A percentile compares a stretch with the other conserved stretches of the same genome.
phyloP scores from a whole-genome alignment of 2,113 vertebrate genomes.

The Stomatorhinus ivindoensis region DNA sequence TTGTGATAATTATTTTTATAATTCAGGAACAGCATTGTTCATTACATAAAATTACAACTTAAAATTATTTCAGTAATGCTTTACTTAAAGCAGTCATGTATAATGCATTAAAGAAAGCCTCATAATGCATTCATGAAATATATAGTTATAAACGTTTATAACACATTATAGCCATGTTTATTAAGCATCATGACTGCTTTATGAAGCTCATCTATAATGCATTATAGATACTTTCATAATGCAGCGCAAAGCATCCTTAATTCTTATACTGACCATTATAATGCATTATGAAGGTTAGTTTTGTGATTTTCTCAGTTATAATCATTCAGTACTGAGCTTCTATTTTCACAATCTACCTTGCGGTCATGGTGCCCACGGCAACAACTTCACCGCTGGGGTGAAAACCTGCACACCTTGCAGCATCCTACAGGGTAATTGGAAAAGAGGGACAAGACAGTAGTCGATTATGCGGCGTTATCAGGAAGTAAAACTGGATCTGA shows the following conservation, averaged over 20 bases:
- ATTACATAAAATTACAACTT: no score
- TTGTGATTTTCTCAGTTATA: background rate
- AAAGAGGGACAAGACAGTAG: background rate
- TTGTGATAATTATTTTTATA: background rate
- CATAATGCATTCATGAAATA: no score
- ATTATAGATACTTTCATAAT: no score
- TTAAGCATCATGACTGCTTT: no score
- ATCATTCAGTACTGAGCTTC: background rate
- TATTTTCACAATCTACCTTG: constrained; percentile 55
- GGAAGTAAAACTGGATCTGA: background rate
- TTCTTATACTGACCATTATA: background rate
- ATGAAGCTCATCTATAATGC: no score
- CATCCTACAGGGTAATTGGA: constrained; percentile 57
- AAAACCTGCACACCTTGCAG: constrained; percentile 70
- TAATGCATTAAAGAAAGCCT: no score
- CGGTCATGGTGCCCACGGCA: constrained; percentile 78
- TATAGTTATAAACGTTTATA: no score
- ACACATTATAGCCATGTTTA: no score
- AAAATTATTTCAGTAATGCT: background rate
- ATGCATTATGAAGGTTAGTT: background rate
- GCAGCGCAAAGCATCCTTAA: no score
- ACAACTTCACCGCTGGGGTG: constrained; percentile 74
- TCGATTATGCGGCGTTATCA: background rate
- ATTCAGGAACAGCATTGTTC: no score
- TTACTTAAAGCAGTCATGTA: background rate